Base-by-base conservation (phyloP, 2,797 vertebrate species). In the Sphenopsis melanotis region DNA sequence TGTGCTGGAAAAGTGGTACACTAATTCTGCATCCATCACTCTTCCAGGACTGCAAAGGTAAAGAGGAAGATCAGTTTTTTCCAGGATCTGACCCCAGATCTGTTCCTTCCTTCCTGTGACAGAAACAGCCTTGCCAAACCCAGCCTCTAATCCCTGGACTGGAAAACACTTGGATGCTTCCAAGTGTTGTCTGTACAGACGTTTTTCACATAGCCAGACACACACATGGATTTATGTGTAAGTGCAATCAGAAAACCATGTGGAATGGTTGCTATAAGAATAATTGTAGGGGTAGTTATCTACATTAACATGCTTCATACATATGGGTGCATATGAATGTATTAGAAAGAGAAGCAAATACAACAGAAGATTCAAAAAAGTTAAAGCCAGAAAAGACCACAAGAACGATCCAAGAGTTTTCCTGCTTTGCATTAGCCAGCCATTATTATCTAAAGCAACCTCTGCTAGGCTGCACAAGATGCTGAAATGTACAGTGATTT, bases 301-400 rank as follows among this genome's bases (percentile, higher is more conserved):
- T 37, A 27, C 6, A 24, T 52, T n/a, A 69, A 52, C 9, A 56
- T 24, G 4, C 11, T 22, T 63, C 15, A 17, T 24, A 17, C 5
- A 32, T 1, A 1, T 39, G 13, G 21, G 49, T 57, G 11, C 2
- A 5, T 11, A n/a, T 3, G 0, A 41, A 37, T 22, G 2, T 15
- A 21, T 82, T 22, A 60, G 61, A 61, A 85, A 71, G 17, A 11
- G 4, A 47, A 71, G 22, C 1, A 90, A 71, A 65, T 30, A 32
- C 11, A 46, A 46, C 15, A 49, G 32, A 87, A 75, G 12, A 42
- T 44, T 71, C 0, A 34, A 55, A 55, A 91, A 71, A 30, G 7
- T 32, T 74, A 55, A 55, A 9, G 5, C 12, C n/a, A 42, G 52
- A 42, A 83, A 71, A 85, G 34, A 50, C 7, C 27, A n/a, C 9